phyloP scores from a whole-genome alignment of 2,797 vertebrate species.

The Tenualosa thibaudeaui region DNA sequence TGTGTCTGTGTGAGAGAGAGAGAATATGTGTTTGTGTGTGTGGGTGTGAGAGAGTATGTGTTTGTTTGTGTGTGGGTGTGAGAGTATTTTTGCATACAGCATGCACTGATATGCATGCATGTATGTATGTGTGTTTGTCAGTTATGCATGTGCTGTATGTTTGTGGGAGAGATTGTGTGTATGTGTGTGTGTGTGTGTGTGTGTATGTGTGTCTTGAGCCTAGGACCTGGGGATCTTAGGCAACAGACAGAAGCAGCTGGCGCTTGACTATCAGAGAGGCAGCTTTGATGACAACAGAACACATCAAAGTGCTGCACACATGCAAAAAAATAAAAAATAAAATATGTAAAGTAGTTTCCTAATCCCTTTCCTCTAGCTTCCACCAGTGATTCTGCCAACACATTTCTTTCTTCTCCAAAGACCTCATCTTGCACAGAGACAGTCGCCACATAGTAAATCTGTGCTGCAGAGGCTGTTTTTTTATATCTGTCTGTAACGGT shows the following conservation, averaged over 20 bases:
- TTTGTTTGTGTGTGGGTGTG: neutral
- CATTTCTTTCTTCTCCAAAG: neutral
- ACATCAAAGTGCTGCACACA: constrained; percentile 11
- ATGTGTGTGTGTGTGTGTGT: neutral
- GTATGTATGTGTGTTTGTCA: neutral
- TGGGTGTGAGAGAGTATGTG: neutral
- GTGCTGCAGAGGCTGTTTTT: neutral
- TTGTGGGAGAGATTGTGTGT: neutral
- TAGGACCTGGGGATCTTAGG: neutral
- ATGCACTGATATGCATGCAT: neutral
- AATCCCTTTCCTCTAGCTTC: constrained; percentile 8
- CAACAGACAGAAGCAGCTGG: neutral
- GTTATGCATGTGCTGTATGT: neutral
- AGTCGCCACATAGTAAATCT: neutral
- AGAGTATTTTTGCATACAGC: too few relatives aligned
- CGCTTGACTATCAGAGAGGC: neutral
- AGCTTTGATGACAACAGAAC: constrained; percentile 13
- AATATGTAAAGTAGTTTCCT: neutral
- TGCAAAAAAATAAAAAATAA: neutral
- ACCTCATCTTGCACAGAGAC: neutral
- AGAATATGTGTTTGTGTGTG: neutral
- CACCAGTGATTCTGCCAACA: neutral
- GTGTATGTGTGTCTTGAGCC: neutral
- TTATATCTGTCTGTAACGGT: neutral
- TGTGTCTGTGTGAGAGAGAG: neutral